Evolutionary conservation across 1,140 invertebrate species (phyloP), one percentile per base, ranked within the genome.

Genomic region (Orchesella cincta): DNA sequence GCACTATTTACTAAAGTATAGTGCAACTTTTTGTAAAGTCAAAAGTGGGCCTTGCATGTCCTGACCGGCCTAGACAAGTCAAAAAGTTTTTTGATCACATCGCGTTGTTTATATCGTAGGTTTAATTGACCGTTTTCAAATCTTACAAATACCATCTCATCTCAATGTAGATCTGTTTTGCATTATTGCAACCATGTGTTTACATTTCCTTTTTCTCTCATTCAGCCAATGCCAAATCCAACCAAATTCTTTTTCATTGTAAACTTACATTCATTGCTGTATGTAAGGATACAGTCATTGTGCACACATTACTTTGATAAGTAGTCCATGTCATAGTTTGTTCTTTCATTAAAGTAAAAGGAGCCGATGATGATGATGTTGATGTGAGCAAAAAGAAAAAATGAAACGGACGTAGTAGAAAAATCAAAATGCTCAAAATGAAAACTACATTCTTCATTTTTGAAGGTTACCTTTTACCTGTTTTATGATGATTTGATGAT

Each of bases 241-340:
- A n/a, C n/a, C n/a, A 26, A 67, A 67, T 67, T 67, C 3, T 26
- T 31, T 16, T 67, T 67, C n/a, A 67, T 33, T 29, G 31, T 67
- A 5, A 29, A 12, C 23, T 67, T 67, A 31, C 62, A 67, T 67
- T 67, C 31, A 46, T 20, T 12, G 8, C 20, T 46, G 39, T 46
- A 20, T 46, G 20, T 20, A 12, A 12, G 8, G 39, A 20, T 46
- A 46, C 20, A 20, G 20, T 46, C 20, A 12, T 46, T 46, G 8
- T 8, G 20, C 8, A 46, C 20, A 29, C 26, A 67, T 29, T 29
- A 67, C 23, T 57, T 57, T 57, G 8, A 12, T 67, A 67, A 67
- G 62, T 67, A 67, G 62, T 67, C 62, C 62, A 67, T 67, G 62
- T 67, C 62, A 67, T 67, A 67, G 3, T 67, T n/a, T 33, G 62